Evolutionary conservation across 2,797 vertebrate species (phyloP).

Genomic region (Limnodromus scolopaceus): DNA sequence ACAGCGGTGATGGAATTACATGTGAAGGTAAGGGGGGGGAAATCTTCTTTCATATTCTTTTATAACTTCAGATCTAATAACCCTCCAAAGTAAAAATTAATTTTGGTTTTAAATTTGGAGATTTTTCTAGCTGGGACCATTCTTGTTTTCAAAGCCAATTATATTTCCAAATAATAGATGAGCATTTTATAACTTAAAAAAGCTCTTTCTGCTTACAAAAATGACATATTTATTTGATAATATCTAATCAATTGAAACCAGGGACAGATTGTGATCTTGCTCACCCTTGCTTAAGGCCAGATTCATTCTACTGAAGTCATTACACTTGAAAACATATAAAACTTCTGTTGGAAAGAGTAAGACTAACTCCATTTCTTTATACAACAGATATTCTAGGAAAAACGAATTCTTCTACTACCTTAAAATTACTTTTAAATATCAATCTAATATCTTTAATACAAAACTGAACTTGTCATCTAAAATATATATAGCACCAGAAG

Average conservation of each 20-base stretch:
- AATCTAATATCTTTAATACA: background rate
- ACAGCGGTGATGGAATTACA: constrained; percentile 75
- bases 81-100: background rate
- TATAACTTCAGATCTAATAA: background rate
- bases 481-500: background rate
- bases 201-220: background rate
- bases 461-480: constrained; percentile 18
- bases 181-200: background rate
- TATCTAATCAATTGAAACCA: constrained; percentile 47
- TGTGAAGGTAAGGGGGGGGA: constrained; percentile 79
- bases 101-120: background rate
- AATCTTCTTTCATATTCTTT: background rate
- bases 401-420: background rate
- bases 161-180: background rate
- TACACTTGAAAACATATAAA: background rate
- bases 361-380: background rate
- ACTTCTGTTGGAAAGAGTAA: background rate
- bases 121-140: background rate
- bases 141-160: background rate
- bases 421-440: background rate
- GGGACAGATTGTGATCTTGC: constrained; percentile 13
- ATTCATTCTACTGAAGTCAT: background rate
- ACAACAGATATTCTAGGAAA: background rate
- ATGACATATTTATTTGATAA: constrained; percentile 26
- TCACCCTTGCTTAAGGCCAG: constrained; percentile 1